A percentile compares a stretch with the other conserved stretches of the same genome.
Conservation (phyloP, 2,113 vertebrate genomes). For the Lophotis ruficrista region DNA sequence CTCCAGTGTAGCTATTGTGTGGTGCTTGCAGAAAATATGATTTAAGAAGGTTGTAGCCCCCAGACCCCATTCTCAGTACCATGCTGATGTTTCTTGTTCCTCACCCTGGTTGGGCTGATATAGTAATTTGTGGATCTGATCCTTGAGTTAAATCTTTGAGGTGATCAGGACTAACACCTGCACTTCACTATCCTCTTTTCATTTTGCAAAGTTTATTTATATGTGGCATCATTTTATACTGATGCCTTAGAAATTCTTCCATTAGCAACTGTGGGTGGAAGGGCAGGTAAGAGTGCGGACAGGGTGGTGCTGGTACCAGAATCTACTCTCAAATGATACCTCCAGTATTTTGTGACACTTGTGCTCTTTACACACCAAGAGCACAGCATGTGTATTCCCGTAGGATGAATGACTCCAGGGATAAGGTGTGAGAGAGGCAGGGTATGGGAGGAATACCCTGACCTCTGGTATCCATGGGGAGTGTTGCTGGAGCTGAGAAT, state of each 20-base stretch:
- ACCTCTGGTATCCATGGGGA: neutral
- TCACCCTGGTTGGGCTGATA: neutral
- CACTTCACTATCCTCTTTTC: neutral
- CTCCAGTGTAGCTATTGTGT: neutral
- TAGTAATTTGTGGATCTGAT: neutral
- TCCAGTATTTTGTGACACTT: neutral
- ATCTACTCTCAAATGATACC: neutral
- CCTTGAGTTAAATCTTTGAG: neutral
- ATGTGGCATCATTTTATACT: rapidly evolving
- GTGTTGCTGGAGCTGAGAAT: rapidly evolving
- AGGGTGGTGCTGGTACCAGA: neutral
- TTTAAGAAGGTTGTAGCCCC: neutral
- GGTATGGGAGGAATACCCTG: neutral
- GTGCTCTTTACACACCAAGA: neutral
- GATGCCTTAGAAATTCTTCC: neutral
- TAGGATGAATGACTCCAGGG: neutral
- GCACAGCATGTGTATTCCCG: neutral
- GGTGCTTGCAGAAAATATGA: neutral
- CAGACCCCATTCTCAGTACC: neutral
- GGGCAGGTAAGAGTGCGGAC: neutral
- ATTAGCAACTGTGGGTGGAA: neutral
- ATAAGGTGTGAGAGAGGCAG: neutral
- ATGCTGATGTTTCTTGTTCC: neutral
- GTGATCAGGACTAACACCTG: neutral
- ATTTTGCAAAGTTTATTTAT: neutral